Evolutionary conservation across 35 echinoderm and acorn worm species (phyloP), one percentile per base, ranked within the genome.

Genomic region (Lytechinus variegatus): DNA sequence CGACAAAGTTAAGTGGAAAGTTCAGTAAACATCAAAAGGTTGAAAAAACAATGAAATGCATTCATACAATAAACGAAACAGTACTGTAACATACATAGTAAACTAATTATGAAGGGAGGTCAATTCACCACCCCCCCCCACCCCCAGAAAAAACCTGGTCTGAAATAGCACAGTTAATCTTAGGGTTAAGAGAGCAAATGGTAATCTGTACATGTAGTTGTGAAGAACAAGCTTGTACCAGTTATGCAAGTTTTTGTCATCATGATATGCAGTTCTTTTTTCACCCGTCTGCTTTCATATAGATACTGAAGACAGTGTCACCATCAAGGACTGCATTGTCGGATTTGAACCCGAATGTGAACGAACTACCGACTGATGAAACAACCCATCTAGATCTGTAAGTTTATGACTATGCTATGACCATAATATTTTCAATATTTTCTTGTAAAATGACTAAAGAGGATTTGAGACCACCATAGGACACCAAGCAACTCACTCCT

Each of bases 311-410:
- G 95, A 61, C 91, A 14, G 52, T 66, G 95, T 96, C 96, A 9
- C 96, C 96, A 51, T 96, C 96, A 21, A 87, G 96, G n/a, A 96
- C 54, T 7, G 96, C 96, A 19, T 86, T 96, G 21, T 57, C 51
- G n/a, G 96, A 96, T 60, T 86, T 96, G 79, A 54, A 96, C 87
- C 93, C 93, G n/a, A 96, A 96, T 56, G 28, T 93, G 27, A 89
- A 58, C 8, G 96, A 87, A 58, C 92, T 86, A 56, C 92, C 94
- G 56, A 54, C 53, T 87, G 92, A 96, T 24, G 61, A 89, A 66
- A 96, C 89, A 11, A 72, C 21, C 51, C 91, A 96, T 52, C 86
- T 95, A 51, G 94, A 93, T 28, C 10, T 93, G 92, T 93, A 93
- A 93, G 55, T 93, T 55, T 27, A 79, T 44, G 33, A 44, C 33